Conservation (phyloP, 1,140 invertebrate species). For the Apis florea region DNA sequence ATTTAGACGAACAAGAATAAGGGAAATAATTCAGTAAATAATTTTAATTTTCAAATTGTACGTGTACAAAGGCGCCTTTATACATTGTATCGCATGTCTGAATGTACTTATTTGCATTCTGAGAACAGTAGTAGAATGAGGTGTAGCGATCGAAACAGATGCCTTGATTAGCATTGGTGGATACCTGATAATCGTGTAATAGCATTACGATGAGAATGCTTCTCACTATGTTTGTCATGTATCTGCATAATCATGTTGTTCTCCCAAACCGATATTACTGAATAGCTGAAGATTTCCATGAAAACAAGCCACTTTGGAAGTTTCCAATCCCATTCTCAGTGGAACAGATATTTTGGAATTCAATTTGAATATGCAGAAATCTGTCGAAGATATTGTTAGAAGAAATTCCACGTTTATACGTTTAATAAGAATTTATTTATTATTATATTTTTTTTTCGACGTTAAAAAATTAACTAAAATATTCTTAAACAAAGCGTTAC, state of each 20-base stretch:
- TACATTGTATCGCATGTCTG: background rate
- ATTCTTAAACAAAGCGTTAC: no score
- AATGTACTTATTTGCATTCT: background rate
- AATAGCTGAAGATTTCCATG: background rate
- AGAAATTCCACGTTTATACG: no score
- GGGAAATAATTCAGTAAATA: background rate
- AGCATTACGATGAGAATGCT: conserved; percentile 32
- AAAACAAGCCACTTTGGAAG: background rate
- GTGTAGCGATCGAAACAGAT: background rate
- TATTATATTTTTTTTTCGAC: no score
- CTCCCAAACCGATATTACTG: background rate
- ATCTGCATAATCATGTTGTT: conserved; percentile 10
- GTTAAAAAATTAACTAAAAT: no score
- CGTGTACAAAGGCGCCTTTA: background rate
- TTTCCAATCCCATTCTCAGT: background rate
- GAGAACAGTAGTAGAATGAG: no score
- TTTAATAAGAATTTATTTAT: no score
- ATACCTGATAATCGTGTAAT: conserved; percentile 38
- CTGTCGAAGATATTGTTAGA: no score
- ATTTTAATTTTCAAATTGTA: background rate
- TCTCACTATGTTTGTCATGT: conserved; percentile 5
- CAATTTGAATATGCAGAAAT: no score
- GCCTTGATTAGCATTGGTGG: conserved; percentile 2
- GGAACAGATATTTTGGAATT: no score
- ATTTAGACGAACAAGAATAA: background rate